These are phyloP conservation scores for Muntiacus reevesi DNA, from an alignment of 2,113 vertebrate genomes.

Conservation along the genomic window DNA sequence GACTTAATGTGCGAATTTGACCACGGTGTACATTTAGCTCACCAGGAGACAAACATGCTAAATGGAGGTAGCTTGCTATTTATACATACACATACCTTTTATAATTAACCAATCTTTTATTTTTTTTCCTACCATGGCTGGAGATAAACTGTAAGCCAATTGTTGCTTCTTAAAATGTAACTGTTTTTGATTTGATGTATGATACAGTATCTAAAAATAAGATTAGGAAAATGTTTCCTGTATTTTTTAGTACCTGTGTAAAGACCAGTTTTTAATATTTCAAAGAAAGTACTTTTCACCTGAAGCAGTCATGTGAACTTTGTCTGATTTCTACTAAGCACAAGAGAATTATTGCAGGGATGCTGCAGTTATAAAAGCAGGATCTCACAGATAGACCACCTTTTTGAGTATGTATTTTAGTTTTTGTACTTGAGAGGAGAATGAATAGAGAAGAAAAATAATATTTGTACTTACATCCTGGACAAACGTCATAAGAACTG, in stretches of 20 bases:
- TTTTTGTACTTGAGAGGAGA: background rate
- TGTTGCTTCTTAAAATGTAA: background rate
- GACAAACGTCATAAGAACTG: slow-evolving; percentile 50
- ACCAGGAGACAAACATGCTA: background rate
- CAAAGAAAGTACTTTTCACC: background rate
- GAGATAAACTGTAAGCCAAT: background rate
- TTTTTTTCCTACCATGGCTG: background rate
- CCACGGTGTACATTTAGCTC: background rate
- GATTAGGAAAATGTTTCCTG: background rate
- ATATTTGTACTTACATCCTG: slow-evolving; percentile 45
- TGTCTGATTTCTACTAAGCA: background rate
- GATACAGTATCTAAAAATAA: background rate
- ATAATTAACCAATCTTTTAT: background rate
- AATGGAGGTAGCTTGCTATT: background rate
- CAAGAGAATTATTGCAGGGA: background rate
- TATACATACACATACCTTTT: background rate
- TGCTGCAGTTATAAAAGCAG: background rate
- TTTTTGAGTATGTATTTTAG: background rate
- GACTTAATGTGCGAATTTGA: background rate
- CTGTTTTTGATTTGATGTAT: background rate
- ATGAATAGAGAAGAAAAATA: slow-evolving; percentile 60
- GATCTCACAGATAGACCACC: background rate
- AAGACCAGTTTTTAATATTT: background rate
- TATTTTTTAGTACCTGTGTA: background rate
- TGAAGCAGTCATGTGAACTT: background rate